These are phyloP conservation scores for Pseudorhiza aurosa DNA, from an alignment of 30 jellyfish, hydroid and myxozoan genomes.

Conservation along the genomic window DNA sequence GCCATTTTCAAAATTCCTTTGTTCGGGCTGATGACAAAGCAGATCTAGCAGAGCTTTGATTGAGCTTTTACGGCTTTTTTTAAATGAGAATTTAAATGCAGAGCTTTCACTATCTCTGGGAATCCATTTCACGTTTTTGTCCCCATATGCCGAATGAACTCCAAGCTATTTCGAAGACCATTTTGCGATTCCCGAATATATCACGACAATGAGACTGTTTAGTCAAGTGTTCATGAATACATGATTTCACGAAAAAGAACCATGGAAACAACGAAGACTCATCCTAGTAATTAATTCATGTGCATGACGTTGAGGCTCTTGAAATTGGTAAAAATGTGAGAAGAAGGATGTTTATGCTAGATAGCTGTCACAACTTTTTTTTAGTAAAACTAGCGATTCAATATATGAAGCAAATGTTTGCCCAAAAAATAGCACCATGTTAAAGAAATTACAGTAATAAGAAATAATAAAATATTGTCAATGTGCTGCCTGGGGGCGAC, in stretches of 20 bases:
- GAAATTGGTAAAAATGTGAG: constrained; percentile 17
- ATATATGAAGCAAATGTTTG: constrained; percentile 15
- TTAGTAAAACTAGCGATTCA: constrained; percentile 23
- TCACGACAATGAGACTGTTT: constrained; percentile 11
- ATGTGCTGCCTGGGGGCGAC: constrained; percentile 13
- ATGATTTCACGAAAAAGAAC: background rate
- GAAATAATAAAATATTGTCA: constrained; percentile 11
- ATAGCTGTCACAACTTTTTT: constrained; percentile 41
- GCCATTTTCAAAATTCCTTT: too few species aligned
- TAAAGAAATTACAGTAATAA: constrained; percentile 19
- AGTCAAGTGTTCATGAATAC: constrained; percentile 20
- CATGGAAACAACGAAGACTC: constrained; percentile 18
- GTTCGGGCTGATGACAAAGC: too few species aligned
- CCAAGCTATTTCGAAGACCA: constrained; percentile 23
- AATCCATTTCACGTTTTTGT: constrained; percentile 21
- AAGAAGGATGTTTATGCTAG: constrained; percentile 17
- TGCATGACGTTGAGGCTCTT: constrained; percentile 8
- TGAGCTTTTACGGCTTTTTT: background rate
- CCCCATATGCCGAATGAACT: constrained; percentile 40
- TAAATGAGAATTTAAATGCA: too few species aligned
- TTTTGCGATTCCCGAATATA: too few species aligned
- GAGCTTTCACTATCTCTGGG: background rate
- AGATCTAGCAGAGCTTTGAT: constrained; percentile 8
- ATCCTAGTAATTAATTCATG: constrained; percentile 8
- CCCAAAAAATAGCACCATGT: constrained; percentile 44